Evolutionary conservation across 1,140 invertebrate genomes (phyloP), one percentile per base, ranked within the genome.

Genomic region (Drosophila azteca): DNA sequence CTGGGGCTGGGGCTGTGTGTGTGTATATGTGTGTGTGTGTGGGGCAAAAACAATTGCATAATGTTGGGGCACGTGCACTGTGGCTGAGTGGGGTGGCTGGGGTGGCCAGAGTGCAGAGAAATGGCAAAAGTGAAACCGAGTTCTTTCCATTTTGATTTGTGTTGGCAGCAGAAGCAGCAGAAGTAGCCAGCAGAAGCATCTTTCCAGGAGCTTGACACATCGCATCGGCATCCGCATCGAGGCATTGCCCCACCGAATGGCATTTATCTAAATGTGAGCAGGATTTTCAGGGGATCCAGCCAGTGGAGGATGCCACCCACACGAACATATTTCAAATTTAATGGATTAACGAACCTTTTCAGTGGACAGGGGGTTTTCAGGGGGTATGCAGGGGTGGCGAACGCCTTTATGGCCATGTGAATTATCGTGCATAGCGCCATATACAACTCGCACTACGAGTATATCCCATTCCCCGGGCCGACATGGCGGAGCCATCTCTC

Each of bases 281-380:
- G 55, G 45, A 44, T 60, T 58, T 48, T 24, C 45, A 61, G 54
- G 44, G 44, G 53, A 46, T 50, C 49, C 31, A 31, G 24, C 48
- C 58, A 65, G 26, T 45, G 44, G 17, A 1, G 17, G 17, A 20
- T 20, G 17, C 49, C 55, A 72, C 52, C 63, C 63, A 39, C 51
- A 52, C 58, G 50, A 83, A 53, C 76, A 84, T 84, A 84, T 84
- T 72, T 84, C 80, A 84, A 77, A 84, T 77, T 84, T 79, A 84
- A 84, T 84, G 80, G 76, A 84, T 84, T 84, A 83, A 68, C 74
- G 54, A 64, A 64, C 59, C 31, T n/a, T 62, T 49, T 49, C 22
- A 39, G 31, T 6, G 20, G 22, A 43, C 15, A 52, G 24, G 29
- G 26, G 9, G 45, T n/a, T 20, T 3, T 2, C 24, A 26, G 22